Evolutionary conservation across 2,113 vertebrate species (phyloP).

Genomic region (Lagenorhynchus albirostris): DNA sequence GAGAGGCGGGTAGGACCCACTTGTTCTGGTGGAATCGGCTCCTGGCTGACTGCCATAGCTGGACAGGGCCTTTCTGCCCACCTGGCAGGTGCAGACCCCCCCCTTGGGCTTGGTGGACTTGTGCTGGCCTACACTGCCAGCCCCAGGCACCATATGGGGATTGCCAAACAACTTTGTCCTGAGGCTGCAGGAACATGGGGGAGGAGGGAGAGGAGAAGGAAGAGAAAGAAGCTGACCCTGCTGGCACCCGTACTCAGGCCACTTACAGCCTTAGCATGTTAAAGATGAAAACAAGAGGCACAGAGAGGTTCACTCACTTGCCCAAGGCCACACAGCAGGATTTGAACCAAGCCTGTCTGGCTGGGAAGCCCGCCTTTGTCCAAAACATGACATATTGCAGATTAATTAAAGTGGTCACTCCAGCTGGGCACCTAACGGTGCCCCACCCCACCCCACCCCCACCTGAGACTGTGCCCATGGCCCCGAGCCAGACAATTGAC

Average conservation of each 20-base stretch:
- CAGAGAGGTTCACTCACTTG: not conserved
- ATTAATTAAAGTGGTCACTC: not conserved
- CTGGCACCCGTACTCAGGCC: rapidly evolving
- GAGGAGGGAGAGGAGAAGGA: not conserved
- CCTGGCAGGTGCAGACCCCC: not conserved
- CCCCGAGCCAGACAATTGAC: not conserved
- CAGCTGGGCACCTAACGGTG: not conserved
- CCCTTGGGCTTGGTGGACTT: not conserved
- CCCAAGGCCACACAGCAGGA: not conserved
- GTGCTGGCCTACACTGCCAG: not conserved
- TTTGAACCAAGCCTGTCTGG: not conserved
- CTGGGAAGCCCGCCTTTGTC: not conserved
- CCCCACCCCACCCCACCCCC: not conserved
- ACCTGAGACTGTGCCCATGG: not conserved
- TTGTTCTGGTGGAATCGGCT: too few species aligned
- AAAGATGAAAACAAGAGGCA: not conserved
- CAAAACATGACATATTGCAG: not conserved
- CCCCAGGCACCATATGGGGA: not conserved
- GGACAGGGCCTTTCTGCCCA: not conserved
- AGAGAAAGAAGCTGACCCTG: not conserved
- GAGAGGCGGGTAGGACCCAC: too few species aligned
- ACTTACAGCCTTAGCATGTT: not conserved
- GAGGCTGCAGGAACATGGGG: rapidly evolving
- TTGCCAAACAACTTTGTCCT: not conserved
- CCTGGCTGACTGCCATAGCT: not conserved